These are phyloP conservation scores for Gymnothorax javanicus DNA, from an alignment of 2,797 vertebrate genomes.

Conservation along the genomic window DNA sequence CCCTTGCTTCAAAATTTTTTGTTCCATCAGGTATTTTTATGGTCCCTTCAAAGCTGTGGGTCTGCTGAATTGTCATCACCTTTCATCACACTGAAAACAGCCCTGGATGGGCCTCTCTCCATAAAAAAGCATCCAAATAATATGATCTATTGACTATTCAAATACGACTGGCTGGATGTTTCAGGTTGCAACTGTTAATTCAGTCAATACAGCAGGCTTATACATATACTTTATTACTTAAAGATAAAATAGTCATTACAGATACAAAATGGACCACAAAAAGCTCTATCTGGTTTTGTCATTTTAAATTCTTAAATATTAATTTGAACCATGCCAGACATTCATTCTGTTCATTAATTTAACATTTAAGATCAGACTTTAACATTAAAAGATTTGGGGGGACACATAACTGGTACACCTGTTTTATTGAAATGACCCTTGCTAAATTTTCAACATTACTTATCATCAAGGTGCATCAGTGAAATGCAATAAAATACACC, in stretches of 20 bases:
- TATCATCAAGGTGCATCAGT: background rate
- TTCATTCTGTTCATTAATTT: no score
- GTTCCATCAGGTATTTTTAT: no score
- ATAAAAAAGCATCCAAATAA: background rate
- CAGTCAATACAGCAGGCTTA: background rate
- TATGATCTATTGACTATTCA: background rate
- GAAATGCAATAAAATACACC: background rate
- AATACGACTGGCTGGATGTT: background rate
- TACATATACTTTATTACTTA: background rate
- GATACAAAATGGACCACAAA: background rate
- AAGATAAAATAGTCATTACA: background rate
- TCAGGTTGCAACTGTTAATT: background rate
- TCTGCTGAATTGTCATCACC: no score
- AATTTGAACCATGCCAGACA: background rate
- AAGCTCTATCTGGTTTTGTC: background rate
- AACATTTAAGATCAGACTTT: no score
- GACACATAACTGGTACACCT: background rate
- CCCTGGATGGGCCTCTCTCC: no score
- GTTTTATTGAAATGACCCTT: background rate
- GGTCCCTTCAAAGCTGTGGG: no score
- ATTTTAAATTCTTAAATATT: background rate
- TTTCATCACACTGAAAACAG: no score
- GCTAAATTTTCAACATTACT: background rate
- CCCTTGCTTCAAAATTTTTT: no score
- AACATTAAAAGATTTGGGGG: no score